Percentiles rank a stretch among this genome's conserved stretches.
These are phyloP conservation scores for Pocillopora meandrina DNA, from an alignment of 92 coral and sea anemone species.

Conservation along the genomic window DNA sequence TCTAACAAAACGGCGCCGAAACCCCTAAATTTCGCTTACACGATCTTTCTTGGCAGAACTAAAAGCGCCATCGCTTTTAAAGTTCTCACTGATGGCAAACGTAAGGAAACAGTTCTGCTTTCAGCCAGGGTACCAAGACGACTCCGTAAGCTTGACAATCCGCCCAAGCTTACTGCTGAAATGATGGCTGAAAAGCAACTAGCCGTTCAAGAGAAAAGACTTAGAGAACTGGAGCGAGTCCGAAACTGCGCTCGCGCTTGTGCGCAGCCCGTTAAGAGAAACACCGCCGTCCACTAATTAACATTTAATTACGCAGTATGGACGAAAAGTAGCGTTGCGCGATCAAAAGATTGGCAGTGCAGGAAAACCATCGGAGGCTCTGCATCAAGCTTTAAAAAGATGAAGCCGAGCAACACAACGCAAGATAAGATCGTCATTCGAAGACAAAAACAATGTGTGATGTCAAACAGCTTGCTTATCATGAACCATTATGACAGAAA, in stretches of 20 bases:
- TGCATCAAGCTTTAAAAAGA: background rate
- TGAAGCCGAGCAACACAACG: no score
- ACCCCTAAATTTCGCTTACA: background rate
- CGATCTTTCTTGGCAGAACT: background rate
- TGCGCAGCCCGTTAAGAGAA: background rate
- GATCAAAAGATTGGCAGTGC: background rate
- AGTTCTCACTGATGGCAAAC: slow-evolving; percentile 11
- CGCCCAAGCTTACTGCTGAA: slow-evolving; percentile 28
- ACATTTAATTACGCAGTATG: background rate
- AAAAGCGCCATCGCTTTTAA: slow-evolving; percentile 23
- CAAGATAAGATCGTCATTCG: background rate
- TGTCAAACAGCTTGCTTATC: background rate
- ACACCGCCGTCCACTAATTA: background rate
- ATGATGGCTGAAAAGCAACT: slow-evolving; percentile 1
- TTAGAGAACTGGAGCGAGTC: slow-evolving; percentile 22
- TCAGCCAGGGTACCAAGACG: slow-evolving; percentile 23
- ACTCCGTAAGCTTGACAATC: slow-evolving; percentile 20
- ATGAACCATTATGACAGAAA: background rate
- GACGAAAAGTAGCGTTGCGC: background rate
- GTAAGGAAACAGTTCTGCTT: slow-evolving; percentile 11
- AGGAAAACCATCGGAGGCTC: no score
- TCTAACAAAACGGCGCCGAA: background rate
- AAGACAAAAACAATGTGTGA: background rate
- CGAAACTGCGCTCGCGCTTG: slow-evolving; percentile 18
- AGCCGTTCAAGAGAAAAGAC: slow-evolving; percentile 21